Base-by-base conservation (phyloP, 2,888 invertebrate species). In the Drosophila kokeensis region DNA sequence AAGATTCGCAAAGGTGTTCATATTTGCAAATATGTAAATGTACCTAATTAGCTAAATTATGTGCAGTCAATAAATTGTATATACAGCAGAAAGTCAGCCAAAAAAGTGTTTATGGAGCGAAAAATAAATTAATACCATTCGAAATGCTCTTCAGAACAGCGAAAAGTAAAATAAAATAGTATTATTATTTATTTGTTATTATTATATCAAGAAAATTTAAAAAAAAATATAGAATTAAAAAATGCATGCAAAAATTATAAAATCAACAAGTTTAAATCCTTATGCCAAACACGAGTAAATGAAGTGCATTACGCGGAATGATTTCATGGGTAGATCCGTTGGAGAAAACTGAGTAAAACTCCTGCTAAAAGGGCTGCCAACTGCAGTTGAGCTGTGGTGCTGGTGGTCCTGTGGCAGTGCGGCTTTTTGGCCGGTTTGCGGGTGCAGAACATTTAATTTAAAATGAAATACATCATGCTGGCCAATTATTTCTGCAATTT, bases 401-500 rank as follows among this genome's bases (percentile, higher is more conserved):
- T 64, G 67, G 38, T 32, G 65, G 63, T 45, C n/a, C 50, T 62
- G 60, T 68, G 59, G 60, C 58, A 49, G n/a, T 69, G 64, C 27
- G 54, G 58, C n/a, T 42, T 50, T 77, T 58, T 64, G 36, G 61
- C 32, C 64, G 45, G 52, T 62, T 68, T 30, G 73, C 58, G 68
- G 70, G 36, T 50, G 48, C 57, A 52, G 53, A 71, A 59, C 76
- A 71, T 82, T 87, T 84, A 83, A 87, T 82, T 83, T 83, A 59
- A 83, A 83, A 76, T 63, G 69, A 79, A 83, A 83, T 83, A 78
- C 83, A 88, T 86, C 83, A 86, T 68, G 76, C 57, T 74, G 73
- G 84, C 77, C 87, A 85, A 85, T 85, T 85, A 89, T 85, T 85
- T 87, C 68, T 77, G 72, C 85, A 89, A 89, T 89, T 85, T 85